Conservation (phyloP, 2,888 invertebrate species). For the Sinelater perroti region DNA sequence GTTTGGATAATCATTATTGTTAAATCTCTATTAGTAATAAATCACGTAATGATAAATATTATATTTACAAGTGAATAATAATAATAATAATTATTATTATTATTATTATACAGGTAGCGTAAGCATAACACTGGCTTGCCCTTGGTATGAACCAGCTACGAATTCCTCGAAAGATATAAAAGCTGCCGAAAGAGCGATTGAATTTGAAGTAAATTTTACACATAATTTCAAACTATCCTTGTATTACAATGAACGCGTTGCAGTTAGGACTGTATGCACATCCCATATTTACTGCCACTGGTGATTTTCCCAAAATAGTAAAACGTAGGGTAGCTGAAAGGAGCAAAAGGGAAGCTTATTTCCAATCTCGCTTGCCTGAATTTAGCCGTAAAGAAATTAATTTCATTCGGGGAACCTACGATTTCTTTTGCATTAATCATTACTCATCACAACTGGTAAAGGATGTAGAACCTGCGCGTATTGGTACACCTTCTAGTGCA, state of each 20-base stretch:
- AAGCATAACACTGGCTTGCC: conserved; percentile 61
- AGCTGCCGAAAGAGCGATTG: conserved; percentile 61
- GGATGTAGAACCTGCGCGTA: conserved; percentile 27
- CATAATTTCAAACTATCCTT: background rate
- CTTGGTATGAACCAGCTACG: conserved; percentile 62
- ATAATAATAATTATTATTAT: no score
- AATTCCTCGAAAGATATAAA: conserved; percentile 57
- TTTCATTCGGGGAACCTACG: conserved; percentile 67
- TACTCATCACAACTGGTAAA: conserved; percentile 64
- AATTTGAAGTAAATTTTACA: conserved; percentile 41
- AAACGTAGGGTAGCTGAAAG: conserved; percentile 64
- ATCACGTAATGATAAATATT: no score
- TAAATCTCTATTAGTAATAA: no score
- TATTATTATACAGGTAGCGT: no score
- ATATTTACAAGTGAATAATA: no score
- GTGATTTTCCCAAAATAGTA: conserved; percentile 74
- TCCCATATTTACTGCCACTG: conserved; percentile 69
- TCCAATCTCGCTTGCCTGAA: conserved; percentile 67
- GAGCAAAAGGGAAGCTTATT: conserved; percentile 67
- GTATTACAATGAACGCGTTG: background rate
- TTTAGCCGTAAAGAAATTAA: conserved; percentile 69
- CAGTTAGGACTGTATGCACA: conserved; percentile 73
- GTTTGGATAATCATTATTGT: no score
- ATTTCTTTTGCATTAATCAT: conserved; percentile 79
- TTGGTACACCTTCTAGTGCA: conserved; percentile 10